phyloP scores from a whole-genome alignment of 2,113 vertebrate species.

The Orientallactaga bullata region DNA sequence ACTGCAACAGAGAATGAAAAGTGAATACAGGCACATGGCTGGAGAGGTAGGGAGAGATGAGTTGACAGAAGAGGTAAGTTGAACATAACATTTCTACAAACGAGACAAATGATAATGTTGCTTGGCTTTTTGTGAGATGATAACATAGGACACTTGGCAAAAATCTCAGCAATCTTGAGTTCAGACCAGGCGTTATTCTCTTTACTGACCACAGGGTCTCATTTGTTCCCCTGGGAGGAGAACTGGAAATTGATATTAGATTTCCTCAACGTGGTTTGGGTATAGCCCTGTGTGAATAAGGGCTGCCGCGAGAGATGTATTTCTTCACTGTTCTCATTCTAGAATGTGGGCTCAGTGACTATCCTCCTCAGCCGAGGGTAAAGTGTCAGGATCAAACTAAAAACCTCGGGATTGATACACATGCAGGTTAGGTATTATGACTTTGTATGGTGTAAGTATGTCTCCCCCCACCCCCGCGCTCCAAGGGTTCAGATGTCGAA shows the following conservation, averaged over 20 bases:
- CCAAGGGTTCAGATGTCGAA: background rate
- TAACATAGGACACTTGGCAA: background rate
- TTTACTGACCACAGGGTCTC: background rate
- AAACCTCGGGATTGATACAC: background rate
- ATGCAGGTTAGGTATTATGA: background rate
- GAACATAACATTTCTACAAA: slow-evolving; percentile 9
- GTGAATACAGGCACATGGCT: background rate
- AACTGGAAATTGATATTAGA: background rate
- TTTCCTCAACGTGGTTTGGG: background rate
- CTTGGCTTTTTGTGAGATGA: background rate
- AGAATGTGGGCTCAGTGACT: background rate
- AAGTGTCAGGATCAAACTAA: background rate
- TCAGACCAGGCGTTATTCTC: background rate
- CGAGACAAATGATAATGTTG: background rate
- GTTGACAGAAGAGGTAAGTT: background rate
- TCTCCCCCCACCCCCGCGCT: no score
- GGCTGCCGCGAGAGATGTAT: background rate
- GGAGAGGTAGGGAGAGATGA: background rate
- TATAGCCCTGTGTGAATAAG: background rate
- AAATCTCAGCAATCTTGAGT: background rate
- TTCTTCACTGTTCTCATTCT: slow-evolving; percentile 48
- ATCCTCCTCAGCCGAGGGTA: background rate
- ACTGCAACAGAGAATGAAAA: background rate
- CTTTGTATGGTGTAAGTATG: background rate
- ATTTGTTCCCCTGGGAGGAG: background rate